phyloP scores from a whole-genome alignment of 2,113 vertebrate genomes.

The Zosterops japonicus region DNA sequence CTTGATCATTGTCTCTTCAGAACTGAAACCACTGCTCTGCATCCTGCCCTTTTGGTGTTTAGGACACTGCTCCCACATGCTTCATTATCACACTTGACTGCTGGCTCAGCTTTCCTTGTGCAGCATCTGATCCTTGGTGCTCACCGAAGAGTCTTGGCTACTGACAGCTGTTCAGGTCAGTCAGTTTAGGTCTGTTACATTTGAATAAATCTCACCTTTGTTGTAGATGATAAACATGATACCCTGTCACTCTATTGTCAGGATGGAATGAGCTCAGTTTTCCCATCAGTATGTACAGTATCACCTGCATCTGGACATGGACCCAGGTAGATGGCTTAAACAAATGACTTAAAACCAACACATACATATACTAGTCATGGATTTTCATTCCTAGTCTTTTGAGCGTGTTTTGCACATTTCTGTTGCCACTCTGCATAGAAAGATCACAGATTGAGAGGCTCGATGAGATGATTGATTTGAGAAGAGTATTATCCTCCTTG shows the following conservation, averaged over 20 bases:
- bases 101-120: background rate
- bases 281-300: background rate
- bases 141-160: background rate
- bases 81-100: background rate
- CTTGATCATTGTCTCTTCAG: background rate
- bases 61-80: background rate
- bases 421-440: background rate
- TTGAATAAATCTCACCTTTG: background rate
- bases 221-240: background rate
- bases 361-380: accelerated
- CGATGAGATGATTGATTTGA: background rate
- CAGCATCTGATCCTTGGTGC: background rate
- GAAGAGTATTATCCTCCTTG: background rate
- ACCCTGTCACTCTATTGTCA: background rate
- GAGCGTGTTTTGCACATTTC: background rate
- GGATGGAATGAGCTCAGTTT: background rate
- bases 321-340: background rate
- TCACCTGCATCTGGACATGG: background rate
- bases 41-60: background rate
- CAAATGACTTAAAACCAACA: background rate
- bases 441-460: background rate
- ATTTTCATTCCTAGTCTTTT: background rate
- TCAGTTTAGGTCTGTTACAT: background rate
- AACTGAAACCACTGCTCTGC: background rate
- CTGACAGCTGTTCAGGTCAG: background rate